Base-by-base conservation (phyloP, 2,797 vertebrate species). In the Hipposideros larvatus region DNA sequence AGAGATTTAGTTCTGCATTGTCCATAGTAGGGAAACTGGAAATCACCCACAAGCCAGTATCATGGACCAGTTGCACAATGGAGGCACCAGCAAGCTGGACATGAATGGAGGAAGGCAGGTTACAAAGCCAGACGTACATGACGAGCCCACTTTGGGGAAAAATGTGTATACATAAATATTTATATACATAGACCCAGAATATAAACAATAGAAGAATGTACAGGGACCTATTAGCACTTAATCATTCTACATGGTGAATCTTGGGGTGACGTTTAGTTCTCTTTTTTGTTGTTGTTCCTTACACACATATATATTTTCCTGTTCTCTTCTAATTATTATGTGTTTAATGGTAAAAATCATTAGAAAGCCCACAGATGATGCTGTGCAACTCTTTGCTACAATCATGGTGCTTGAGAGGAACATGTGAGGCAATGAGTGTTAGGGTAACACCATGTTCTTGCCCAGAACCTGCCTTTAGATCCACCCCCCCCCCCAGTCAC, bases 11-110 rank as follows among this genome's bases (percentile, higher is more conserved):
- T 0, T 65, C 19, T 21, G 15, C 53, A 2, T 15, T 34, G 66
- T 24, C 80, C 63, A 1, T 24, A 70, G 22, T 2, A 37, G 26
- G 65, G 57, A 24, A 10, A 74, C 7, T 82, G 89, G 74, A 92
- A 65, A 66, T 65, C 11, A 22, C 46, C 75, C 14, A 5, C 55
- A 46, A 78, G 63, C 41, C 24, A 10, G n/a, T 2, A 5, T 0
- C 19, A 6, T 0, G 2, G 8, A 61, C 11, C 37, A 55, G 26
- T 37, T 59, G 24, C 28, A 15, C 7, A 0, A 2, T 0, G 59
- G 55, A 78, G 59, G 51, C 51, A 9, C n/a, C 37, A 1, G 41
- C 28, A 34, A 13, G 14, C 53, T 22, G 0, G 0, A 41, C 7
- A 2, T 2, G 24, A 34, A 48, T 1, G 5, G 14, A 16, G 46